phyloP scores from a whole-genome alignment of 2,113 vertebrate genomes.

The Apaloderma vittatum region DNA sequence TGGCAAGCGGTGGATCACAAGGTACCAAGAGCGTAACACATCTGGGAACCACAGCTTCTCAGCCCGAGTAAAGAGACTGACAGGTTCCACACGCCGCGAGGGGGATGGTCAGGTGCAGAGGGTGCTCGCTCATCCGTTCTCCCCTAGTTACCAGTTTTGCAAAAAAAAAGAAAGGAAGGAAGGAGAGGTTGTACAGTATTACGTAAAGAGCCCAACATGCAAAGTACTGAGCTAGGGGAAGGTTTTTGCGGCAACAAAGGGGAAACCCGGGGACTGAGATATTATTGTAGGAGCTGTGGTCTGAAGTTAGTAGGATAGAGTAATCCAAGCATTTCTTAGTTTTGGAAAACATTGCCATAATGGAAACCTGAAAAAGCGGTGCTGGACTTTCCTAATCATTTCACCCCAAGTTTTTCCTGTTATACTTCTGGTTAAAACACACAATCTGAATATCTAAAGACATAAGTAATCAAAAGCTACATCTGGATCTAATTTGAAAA shows the following conservation, averaged over 20 bases:
- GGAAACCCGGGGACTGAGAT: not conserved
- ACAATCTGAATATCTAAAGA: not conserved
- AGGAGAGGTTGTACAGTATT: not conserved
- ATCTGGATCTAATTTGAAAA: slow-evolving; percentile 30
- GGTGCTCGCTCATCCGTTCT: rapidly evolving
- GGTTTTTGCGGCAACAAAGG: not conserved
- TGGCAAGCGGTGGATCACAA: not conserved
- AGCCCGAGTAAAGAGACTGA: not conserved
- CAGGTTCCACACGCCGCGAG: rapidly evolving
- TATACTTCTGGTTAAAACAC: not conserved
- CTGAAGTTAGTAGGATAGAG: not conserved
- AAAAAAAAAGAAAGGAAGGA: not conserved
- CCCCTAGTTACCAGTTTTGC: not conserved
- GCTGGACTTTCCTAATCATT: not conserved
- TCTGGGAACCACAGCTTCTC: not conserved
- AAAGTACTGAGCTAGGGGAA: not conserved
- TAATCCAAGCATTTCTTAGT: not conserved
- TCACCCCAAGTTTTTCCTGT: not conserved
- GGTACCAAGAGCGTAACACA: not conserved
- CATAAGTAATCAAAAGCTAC: not conserved
- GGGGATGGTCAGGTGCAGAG: not conserved
- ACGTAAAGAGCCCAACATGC: not conserved
- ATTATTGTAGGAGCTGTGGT: not conserved
- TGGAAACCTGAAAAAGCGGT: not conserved
- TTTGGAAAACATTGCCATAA: not conserved